Conservation (phyloP, 1,140 invertebrate species). For the Drosophila truncata region DNA sequence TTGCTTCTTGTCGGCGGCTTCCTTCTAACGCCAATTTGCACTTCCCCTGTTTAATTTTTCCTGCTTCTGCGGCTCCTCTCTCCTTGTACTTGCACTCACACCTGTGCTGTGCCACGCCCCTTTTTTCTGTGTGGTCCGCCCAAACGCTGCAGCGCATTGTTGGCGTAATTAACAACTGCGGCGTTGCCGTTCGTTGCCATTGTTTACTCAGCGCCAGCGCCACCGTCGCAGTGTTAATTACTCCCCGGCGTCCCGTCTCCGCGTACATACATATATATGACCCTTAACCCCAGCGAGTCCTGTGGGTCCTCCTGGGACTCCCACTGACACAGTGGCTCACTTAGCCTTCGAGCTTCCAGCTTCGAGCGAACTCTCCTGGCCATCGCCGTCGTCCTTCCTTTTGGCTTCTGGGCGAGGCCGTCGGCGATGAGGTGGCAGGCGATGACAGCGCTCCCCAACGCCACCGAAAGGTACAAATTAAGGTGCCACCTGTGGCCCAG, state of each 20-base stretch:
- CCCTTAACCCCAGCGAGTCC: not conserved
- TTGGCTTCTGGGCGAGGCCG: slow-evolving; percentile 8
- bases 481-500: slow-evolving; percentile 69
- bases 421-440: not conserved
- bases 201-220: slow-evolving; percentile 61
- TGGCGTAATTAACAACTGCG: slow-evolving; percentile 75
- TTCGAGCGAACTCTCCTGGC: not conserved
- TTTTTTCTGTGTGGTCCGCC: slow-evolving; percentile 15
- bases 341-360: slow-evolving; percentile 49
- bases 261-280: not conserved
- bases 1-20: slow-evolving; percentile 11
- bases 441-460: slow-evolving; percentile 49
- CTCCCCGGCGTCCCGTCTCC: slow-evolving; percentile 50
- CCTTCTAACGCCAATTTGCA: slow-evolving; percentile 28
- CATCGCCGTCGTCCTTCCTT: not conserved
- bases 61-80: slow-evolving; percentile 1
- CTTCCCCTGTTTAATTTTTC: slow-evolving; percentile 36
- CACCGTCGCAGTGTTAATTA: slow-evolving; percentile 80
- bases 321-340: slow-evolving; percentile 77
- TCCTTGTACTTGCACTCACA: slow-evolving; percentile 9
- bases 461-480: slow-evolving; percentile 70
- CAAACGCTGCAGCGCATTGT: slow-evolving; percentile 46
- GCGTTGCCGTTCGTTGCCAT: slow-evolving; percentile 58
- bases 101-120: slow-evolving; percentile 47
- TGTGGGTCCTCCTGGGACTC: slow-evolving; percentile 13